These are phyloP conservation scores for Gastrophryne carolinensis DNA, from an alignment of 2,797 vertebrate genomes.

Conservation along the genomic window DNA sequence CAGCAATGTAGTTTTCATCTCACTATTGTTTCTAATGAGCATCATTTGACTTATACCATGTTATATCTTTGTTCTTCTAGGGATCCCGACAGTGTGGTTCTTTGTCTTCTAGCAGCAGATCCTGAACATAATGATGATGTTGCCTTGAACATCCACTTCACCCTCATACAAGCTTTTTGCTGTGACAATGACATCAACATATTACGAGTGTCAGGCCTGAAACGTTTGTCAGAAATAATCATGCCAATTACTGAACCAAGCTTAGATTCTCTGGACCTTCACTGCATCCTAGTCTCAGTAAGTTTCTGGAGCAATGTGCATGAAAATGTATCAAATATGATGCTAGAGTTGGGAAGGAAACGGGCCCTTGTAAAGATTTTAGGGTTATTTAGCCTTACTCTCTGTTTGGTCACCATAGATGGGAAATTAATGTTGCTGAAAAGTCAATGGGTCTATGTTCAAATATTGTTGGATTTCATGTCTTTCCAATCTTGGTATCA, in stretches of 20 bases:
- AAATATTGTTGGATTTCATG: no score
- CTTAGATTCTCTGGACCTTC: constrained; percentile 82
- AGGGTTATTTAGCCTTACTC: no score
- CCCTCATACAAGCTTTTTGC: constrained; percentile 90
- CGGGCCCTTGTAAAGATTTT: no score
- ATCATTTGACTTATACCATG: not conserved
- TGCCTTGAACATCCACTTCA: constrained; percentile 94
- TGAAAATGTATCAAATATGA: no score
- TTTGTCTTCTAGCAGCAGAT: constrained; percentile 86
- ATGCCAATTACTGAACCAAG: constrained; percentile 65
- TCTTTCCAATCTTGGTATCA: no score
- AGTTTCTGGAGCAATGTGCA: constrained; percentile 58
- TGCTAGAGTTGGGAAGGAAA: no score
- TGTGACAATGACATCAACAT: constrained; percentile 93
- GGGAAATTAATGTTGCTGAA: no score
- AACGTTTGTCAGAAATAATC: constrained; percentile 78
- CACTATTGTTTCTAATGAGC: not conserved
- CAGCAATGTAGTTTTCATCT: not conserved
- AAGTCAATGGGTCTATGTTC: no score
- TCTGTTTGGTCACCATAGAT: no score
- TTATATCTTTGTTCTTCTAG: constrained; percentile 58
- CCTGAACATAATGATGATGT: constrained; percentile 86
- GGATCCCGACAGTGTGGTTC: constrained; percentile 89
- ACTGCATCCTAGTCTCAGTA: constrained; percentile 91
- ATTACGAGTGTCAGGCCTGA: constrained; percentile 80